Conservation (phyloP, 2,113 vertebrate species). For the Aleadryas rufinucha region DNA sequence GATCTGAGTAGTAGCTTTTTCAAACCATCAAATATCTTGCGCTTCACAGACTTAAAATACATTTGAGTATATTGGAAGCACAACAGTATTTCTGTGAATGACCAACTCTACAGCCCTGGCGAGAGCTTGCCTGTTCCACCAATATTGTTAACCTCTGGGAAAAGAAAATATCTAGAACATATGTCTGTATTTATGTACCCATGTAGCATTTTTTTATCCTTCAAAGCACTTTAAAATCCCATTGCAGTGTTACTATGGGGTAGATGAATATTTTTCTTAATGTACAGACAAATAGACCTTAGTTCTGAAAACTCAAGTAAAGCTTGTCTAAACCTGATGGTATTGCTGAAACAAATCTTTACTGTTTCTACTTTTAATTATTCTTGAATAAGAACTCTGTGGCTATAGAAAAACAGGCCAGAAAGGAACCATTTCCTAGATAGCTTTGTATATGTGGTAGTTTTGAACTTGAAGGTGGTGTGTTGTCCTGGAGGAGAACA, state of each 20-base stretch:
- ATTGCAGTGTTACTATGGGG: background rate
- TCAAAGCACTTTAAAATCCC: background rate
- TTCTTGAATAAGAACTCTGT: background rate
- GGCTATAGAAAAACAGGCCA: background rate
- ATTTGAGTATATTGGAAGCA: background rate
- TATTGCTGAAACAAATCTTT: background rate
- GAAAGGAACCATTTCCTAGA: background rate
- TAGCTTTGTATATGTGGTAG: background rate
- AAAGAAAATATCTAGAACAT: background rate
- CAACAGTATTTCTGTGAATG: background rate
- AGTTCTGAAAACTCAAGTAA: background rate
- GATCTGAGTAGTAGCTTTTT: background rate
- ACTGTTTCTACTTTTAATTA: background rate
- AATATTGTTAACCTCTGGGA: background rate
- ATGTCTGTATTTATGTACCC: background rate
- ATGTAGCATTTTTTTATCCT: background rate
- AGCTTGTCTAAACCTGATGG: background rate
- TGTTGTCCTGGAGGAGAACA: background rate
- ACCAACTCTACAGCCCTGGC: background rate
- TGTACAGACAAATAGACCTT: background rate
- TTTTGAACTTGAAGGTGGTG: background rate
- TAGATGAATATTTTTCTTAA: background rate
- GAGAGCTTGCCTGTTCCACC: background rate
- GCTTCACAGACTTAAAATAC: background rate
- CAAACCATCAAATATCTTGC: background rate